Conservation (phyloP, 1,140 invertebrate species). For the Pseudomyrmex dendroicus region DNA sequence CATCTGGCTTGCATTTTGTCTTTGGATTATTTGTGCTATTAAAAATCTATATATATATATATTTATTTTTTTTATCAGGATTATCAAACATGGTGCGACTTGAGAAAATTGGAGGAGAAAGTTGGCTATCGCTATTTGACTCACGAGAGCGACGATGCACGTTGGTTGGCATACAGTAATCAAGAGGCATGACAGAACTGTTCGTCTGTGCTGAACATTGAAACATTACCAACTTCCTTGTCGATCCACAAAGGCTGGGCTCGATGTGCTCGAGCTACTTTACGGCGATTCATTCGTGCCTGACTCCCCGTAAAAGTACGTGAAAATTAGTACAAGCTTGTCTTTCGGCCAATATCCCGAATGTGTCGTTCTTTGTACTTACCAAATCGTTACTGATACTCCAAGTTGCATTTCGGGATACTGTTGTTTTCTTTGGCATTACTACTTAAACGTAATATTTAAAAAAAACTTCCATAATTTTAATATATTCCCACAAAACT, state of each 20-base stretch:
- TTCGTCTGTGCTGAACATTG: conserved; percentile 74
- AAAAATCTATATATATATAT: background rate
- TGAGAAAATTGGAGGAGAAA: conserved; percentile 94
- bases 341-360: conserved; percentile 56
- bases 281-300: conserved; percentile 82
- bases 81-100: conserved; percentile 97
- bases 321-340: conserved; percentile 62
- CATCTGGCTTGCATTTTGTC: background rate
- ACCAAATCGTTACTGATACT: conserved; percentile 1
- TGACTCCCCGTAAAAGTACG: conserved; percentile 74
- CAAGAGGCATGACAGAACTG: conserved; percentile 83
- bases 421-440: conserved; percentile 21
- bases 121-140: conserved; percentile 96
- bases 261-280: conserved; percentile 79
- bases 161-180: conserved; percentile 89
- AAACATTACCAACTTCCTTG: conserved; percentile 71
- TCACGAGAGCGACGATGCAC: conserved; percentile 97
- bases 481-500: conserved; percentile 38
- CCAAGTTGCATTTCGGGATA: conserved; percentile 26
- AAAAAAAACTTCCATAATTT: conserved; percentile 34
- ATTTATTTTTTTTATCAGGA: conserved; percentile 87
- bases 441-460: conserved; percentile 29
- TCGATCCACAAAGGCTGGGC: conserved; percentile 81
- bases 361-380: conserved; percentile 43
- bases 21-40: conserved; percentile 6